phyloP scores from a whole-genome alignment of 2,888 invertebrate species.

The Schizotus pectinicornis region DNA sequence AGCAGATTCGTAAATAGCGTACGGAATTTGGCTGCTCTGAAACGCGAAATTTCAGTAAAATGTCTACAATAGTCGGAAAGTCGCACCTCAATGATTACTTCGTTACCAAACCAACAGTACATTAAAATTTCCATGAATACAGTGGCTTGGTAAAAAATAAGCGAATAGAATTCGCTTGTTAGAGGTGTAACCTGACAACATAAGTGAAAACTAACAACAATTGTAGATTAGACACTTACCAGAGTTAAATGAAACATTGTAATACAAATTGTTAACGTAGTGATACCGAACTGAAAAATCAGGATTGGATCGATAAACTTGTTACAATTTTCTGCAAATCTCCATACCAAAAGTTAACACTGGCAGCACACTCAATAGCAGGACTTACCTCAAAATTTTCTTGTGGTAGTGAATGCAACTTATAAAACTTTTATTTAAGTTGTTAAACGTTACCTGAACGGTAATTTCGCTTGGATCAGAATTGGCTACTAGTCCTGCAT shows the following conservation, averaged over 20 bases:
- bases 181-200: neutral
- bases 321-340: slow-evolving; percentile 8
- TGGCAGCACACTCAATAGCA: neutral
- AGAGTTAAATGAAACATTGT: slow-evolving; percentile 12
- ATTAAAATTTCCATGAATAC: slow-evolving; percentile 5
- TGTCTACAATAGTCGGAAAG: too few relatives aligned
- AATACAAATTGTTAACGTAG: neutral
- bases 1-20: slow-evolving; percentile 8
- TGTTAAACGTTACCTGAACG: neutral
- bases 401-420: slow-evolving; percentile 8
- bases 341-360: neutral
- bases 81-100: slow-evolving; percentile 14
- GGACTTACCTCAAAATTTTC: slow-evolving; percentile 3
- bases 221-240: neutral
- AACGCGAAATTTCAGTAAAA: neutral
- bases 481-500: neutral
- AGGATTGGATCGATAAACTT: neutral
- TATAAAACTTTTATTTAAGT: neutral
- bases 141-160: neutral
- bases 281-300: slow-evolving; percentile 6
- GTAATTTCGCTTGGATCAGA: neutral
- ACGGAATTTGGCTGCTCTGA: slow-evolving; percentile 11
- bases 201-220: neutral
- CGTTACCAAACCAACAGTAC: slow-evolving; percentile 18
- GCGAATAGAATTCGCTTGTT: slow-evolving; percentile 3